Base-by-base conservation (phyloP, 2,888 invertebrate genomes). In the Pristionchus arcanus region DNA sequence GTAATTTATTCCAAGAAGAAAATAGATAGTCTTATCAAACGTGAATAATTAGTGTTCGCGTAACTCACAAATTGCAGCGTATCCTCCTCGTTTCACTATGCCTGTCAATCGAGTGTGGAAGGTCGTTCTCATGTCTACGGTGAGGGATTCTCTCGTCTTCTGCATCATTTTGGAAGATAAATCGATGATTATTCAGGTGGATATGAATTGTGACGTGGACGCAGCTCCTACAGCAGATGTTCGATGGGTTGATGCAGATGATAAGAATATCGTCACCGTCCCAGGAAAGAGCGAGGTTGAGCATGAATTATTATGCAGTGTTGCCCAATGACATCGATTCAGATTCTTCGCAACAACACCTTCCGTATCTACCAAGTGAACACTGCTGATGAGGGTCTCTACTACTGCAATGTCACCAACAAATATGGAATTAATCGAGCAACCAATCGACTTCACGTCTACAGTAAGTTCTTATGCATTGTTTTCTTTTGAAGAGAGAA, bases 1-100 rank as follows among this genome's bases (percentile, higher is more conserved):
- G 97, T 97, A 95, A 74, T n/a, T 63, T 25, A n/a, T n/a, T n/a
- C n/a, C n/a, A n/a, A 5, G 21, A 34, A 59, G 16, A 19, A 49
- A 49, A 49, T 49, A 9, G 42, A 49, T 49, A 49, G 13, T 13
- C 42, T 0, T 11, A 49, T 49, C 42, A 7, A n/a, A n/a, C n/a
- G n/a, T n/a, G n/a, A n/a, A n/a, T 49, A 13, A 49, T 49, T 49
- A 49, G 42, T 49, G 5, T 49, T 49, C 42, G 13, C 9, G 13
- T 49, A 49, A 49, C 42, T 13, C 42, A 49, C 42, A 49, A 49
- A 28, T 89, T 91, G 66, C 90, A 95, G 95, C 95, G 0, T 93
- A 94, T 89, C 93, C 94, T 37, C 95, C 95, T 19, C 91, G 91
- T 13, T 95, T 95, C 91, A 90, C 90, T 59, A 94, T 93, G 92